Percentiles rank a stretch among this genome's conserved stretches.
Conservation (phyloP, 1,140 invertebrate species). For the Berghia stephanieae region DNA sequence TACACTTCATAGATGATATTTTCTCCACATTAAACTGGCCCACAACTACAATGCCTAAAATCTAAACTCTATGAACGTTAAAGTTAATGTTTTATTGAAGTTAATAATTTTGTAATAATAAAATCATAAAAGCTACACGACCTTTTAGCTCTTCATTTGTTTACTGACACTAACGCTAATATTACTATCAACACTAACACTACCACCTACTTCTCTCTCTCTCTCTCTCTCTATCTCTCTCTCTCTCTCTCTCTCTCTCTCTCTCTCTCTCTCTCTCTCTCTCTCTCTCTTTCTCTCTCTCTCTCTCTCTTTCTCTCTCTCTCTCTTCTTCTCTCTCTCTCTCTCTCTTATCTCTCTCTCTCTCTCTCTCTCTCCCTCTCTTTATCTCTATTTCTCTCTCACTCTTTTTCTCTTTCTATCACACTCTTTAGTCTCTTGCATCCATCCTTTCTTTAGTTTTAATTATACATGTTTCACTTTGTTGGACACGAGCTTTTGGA, state of each 20-base stretch:
- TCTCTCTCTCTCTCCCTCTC: slow-evolving; percentile 12
- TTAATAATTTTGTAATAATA: no score
- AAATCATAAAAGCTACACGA: background rate
- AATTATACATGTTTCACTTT: background rate
- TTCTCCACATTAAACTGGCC: no score
- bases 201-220: background rate
- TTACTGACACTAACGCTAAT: no score
- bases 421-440: no score
- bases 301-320: background rate
- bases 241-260: slow-evolving; percentile 10
- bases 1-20: no score
- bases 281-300: background rate
- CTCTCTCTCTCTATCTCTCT: slow-evolving; percentile 11
- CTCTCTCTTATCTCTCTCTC: background rate
- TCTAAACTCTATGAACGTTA: no score
- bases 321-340: background rate
- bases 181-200: no score
- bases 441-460: no score
- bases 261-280: background rate
- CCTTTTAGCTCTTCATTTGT: no score
- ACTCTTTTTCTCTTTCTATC: slow-evolving; percentile 9
- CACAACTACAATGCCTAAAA: no score
- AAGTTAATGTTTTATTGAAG: no score
- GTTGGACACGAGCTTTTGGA: no score
- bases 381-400: background rate